phyloP scores from a whole-genome alignment of 2,113 vertebrate genomes.

The Amazona vittata region DNA sequence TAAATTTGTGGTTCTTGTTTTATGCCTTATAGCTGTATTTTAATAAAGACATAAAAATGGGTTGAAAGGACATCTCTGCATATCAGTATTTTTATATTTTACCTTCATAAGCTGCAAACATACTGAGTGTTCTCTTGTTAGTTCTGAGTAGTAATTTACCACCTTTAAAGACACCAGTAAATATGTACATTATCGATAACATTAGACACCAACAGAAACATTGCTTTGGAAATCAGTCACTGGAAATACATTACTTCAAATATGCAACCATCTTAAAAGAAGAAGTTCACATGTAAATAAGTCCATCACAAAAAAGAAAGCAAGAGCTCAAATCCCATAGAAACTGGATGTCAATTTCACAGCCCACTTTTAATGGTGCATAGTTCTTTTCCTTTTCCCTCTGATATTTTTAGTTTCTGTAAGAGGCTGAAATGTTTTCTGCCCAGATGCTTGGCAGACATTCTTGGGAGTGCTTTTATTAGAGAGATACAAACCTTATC shows the following conservation, averaged over 20 bases:
- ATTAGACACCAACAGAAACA: not conserved
- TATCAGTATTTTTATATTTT: not conserved
- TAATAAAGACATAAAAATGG: not conserved
- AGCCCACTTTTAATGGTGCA: not conserved
- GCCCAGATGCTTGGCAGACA: not conserved
- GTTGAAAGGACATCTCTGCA: not conserved
- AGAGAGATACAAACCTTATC: not conserved
- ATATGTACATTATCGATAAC: not conserved
- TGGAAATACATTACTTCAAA: not conserved
- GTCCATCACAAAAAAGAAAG: not conserved
- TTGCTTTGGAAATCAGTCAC: not conserved
- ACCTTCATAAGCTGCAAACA: not conserved
- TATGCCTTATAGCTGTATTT: not conserved
- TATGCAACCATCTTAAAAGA: not conserved
- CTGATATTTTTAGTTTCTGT: not conserved
- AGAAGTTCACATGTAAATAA: not conserved
- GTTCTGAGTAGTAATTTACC: not conserved
- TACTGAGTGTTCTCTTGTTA: not conserved
- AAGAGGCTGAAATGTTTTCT: not conserved
- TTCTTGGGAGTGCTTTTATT: not conserved
- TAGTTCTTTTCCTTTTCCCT: not conserved
- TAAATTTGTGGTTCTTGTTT: not conserved
- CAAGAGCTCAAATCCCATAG: not conserved
- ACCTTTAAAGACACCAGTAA: not conserved
- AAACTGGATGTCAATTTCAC: not conserved